Percentiles rank a stretch among this genome's conserved stretches.
Evolutionary conservation across 2,888 invertebrate species (phyloP).

Genomic region (Clepsis dumicolana): DNA sequence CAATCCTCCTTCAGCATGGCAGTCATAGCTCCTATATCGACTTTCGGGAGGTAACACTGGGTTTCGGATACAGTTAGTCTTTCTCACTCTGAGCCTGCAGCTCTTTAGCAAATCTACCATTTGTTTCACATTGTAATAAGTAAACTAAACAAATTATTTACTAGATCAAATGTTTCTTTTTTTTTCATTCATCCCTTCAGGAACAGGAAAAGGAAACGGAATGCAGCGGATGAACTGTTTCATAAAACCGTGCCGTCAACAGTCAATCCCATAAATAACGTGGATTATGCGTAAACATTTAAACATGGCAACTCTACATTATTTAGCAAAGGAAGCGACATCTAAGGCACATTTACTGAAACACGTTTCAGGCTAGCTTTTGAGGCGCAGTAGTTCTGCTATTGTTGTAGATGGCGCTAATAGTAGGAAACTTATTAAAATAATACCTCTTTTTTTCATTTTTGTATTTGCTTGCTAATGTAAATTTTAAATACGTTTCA

Average conservation of each 20-base stretch:
- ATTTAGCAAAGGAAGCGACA: neutral
- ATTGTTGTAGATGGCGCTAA: neutral
- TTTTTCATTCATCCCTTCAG: too few relatives aligned
- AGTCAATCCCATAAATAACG: neutral
- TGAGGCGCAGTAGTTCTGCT: neutral
- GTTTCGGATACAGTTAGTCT: too few relatives aligned
- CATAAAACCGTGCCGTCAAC: neutral
- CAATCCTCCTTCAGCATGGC: too few relatives aligned
- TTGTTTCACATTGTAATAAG: too few relatives aligned
- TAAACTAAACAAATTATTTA: too few relatives aligned
- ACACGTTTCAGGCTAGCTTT: neutral
- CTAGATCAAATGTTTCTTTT: too few relatives aligned
- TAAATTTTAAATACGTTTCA: conserved; percentile 40
- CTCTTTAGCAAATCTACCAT: too few relatives aligned
- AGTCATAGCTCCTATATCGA: too few relatives aligned
- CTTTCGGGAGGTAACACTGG: too few relatives aligned
- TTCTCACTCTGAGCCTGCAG: too few relatives aligned
- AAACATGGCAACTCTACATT: neutral
- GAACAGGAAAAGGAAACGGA: too few relatives aligned
- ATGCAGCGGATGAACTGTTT: too few relatives aligned
- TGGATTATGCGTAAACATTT: neutral
- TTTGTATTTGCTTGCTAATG: conserved; percentile 44
- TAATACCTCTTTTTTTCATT: conserved; percentile 5
- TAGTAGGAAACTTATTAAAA: neutral
- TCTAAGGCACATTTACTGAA: neutral